phyloP scores from a whole-genome alignment of 2,797 vertebrate species.

The Fundulus diaphanus region DNA sequence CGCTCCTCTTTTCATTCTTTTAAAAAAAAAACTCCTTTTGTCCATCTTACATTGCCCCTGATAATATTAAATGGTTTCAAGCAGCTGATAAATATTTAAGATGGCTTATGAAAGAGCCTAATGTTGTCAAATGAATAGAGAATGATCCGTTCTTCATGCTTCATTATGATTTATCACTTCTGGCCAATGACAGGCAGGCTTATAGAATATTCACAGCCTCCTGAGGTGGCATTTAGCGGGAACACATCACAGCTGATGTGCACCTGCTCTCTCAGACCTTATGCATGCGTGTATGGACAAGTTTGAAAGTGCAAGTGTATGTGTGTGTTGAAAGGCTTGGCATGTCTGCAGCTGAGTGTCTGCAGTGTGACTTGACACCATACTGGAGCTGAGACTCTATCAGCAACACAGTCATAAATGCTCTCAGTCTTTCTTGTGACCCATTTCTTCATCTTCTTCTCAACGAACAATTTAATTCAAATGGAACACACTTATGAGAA shows the following conservation, averaged over 20 bases:
- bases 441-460: not conserved
- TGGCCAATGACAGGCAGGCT: slow-evolving; percentile 86
- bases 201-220: slow-evolving; percentile 89
- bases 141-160: slow-evolving; percentile 91
- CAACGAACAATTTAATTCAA: not conserved
- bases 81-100: slow-evolving; percentile 93
- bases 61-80: slow-evolving; percentile 88
- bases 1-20: slow-evolving; percentile 33
- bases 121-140: slow-evolving; percentile 92
- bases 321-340: slow-evolving; percentile 22
- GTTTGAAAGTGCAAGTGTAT: slow-evolving; percentile 40
- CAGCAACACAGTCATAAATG: slow-evolving; percentile 54
- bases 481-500: not conserved
- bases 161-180: slow-evolving; percentile 90
- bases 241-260: slow-evolving; percentile 86
- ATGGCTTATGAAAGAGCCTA: slow-evolving; percentile 90
- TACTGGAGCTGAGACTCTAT: slow-evolving; percentile 43
- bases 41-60: slow-evolving; percentile 58
- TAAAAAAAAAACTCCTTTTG: slow-evolving; percentile 16
- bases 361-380: slow-evolving; percentile 33
- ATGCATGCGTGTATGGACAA: slow-evolving; percentile 17
- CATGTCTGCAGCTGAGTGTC: slow-evolving; percentile 21
- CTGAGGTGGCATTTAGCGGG: slow-evolving; percentile 89
- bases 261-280: slow-evolving; percentile 89
- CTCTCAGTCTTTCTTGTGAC: slow-evolving; percentile 16